Base-by-base conservation (phyloP, 2,888 invertebrate genomes). In the Asteroscopus sphinx region DNA sequence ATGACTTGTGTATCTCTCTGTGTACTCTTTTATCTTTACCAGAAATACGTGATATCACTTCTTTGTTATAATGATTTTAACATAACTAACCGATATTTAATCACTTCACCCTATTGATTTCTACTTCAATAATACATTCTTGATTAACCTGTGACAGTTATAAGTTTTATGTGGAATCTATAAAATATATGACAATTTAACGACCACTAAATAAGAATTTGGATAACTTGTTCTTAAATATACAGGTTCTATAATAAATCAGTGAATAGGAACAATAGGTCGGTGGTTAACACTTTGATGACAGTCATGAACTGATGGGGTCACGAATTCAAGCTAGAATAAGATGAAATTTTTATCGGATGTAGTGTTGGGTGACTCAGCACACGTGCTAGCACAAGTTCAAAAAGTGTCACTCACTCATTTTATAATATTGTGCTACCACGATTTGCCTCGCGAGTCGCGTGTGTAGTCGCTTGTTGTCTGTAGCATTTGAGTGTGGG, bases 121-220 rank as follows among this genome's bases (percentile, higher is more conserved):
- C 11, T 12, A 15, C n/a, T 56, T 26, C 15, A 39, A 49, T 33
- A 48, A 41, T 12, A 36, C 3, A 6, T 13, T 16, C 42, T 61
- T 53, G 35, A 62, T 52, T 26, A 46, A 70, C 41, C 6, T 26
- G 6, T 8, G 45, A 53, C 35, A 42, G 35, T 52, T 42, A 47
- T 17, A 53, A 39, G 36, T 48, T 57, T 46, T 58, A 35, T 64
- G 30, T 26, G n/a, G 39, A 35, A 44, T 26, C 16, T 17, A 39
- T 39, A 55, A 55, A 64, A 47, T 53, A 28, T 55, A 49, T 33
- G 42, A 49, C 48, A 5, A 36, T 68, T 73, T 63, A 55, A 63
- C 52, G 45, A 49, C 25, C 64, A 36, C 36, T 68, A 62, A 53
- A 65, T 42, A 39, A 61, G 21, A 4, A 21, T 68, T 15, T 15